These are phyloP conservation scores for Pogonomyrmex barbatus DNA, from an alignment of 1,140 invertebrate species.

Conservation along the genomic window DNA sequence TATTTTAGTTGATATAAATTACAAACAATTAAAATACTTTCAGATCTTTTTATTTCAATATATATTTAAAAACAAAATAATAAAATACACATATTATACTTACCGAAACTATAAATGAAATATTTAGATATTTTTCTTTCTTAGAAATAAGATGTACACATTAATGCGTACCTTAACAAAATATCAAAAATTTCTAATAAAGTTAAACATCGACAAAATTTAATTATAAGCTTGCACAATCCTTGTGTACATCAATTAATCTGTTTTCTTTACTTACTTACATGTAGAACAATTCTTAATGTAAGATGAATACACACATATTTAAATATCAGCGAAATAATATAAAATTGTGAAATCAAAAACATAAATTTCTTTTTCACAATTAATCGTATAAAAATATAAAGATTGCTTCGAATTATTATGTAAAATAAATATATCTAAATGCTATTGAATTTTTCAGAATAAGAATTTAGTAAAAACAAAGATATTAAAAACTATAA, in stretches of 20 bases:
- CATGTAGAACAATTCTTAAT: not conserved
- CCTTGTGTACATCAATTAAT: not conserved
- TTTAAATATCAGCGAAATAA: not conserved
- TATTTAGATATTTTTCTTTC: not conserved
- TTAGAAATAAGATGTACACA: not conserved
- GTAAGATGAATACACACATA: not conserved
- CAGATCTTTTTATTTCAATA: not conserved
- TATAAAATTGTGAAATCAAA: not conserved
- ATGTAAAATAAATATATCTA: not conserved
- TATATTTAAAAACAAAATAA: not conserved
- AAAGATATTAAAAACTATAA: not conserved
- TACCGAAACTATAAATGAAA: not conserved
- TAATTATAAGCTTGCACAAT: not conserved
- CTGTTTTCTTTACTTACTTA: not conserved
- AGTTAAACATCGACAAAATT: not conserved
- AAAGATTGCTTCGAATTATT: not conserved
- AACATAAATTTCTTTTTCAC: not conserved
- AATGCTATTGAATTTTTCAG: slow-evolving; percentile 18
- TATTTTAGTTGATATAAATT: not conserved
- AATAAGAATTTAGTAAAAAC: not conserved
- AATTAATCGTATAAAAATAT: not conserved
- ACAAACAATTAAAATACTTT: not conserved
- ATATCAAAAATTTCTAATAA: not conserved
- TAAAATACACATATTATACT: not conserved
- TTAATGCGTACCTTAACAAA: not conserved